Evolutionary conservation across 1,140 invertebrate genomes (phyloP).

Genomic region (Dendrolimus punctatus): DNA sequence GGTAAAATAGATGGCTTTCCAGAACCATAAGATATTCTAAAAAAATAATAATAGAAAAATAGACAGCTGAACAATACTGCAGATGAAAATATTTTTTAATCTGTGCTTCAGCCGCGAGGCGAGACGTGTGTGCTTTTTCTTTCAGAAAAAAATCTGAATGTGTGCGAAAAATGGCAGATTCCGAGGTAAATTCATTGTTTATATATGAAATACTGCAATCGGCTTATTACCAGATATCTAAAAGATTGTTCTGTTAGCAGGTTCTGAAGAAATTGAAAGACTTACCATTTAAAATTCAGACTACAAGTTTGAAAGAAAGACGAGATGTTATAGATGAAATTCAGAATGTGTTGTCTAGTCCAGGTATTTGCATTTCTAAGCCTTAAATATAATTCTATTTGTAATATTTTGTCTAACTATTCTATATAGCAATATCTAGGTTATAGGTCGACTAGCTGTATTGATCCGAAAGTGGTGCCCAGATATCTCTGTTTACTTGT

Average conservation of each 20-base stretch:
- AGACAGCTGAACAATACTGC: slow-evolving; percentile 24
- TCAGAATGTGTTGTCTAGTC: slow-evolving; percentile 79
- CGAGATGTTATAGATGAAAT: slow-evolving; percentile 81
- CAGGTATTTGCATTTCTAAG: slow-evolving; percentile 71
- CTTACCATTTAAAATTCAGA: slow-evolving; percentile 84
- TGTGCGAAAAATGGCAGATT: slow-evolving; percentile 60
- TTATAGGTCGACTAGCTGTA: slow-evolving; percentile 27
- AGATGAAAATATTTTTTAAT: slow-evolving; percentile 17
- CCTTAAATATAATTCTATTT: slow-evolving; percentile 1
- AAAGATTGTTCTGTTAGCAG: slow-evolving; percentile 67
- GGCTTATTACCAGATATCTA: slow-evolving; percentile 11
- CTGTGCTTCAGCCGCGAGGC: slow-evolving; percentile 13
- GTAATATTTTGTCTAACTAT: neutral
- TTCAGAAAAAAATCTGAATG: slow-evolving; percentile 32
- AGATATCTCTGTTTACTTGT: neutral
- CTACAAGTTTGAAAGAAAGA: slow-evolving; percentile 82
- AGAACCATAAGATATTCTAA: too few relatives aligned
- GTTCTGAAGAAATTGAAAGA: slow-evolving; percentile 83
- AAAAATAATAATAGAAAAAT: neutral
- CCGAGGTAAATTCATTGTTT: slow-evolving; percentile 42
- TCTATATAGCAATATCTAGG: slow-evolving; percentile 6
- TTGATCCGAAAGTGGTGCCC: slow-evolving; percentile 28
- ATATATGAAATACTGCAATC: slow-evolving; percentile 3
- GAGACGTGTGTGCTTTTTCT: slow-evolving; percentile 26
- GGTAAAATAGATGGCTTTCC: too few relatives aligned